Base-by-base conservation (phyloP, 1,140 invertebrate genomes). In the Leptinotarsa undecemlineata region DNA sequence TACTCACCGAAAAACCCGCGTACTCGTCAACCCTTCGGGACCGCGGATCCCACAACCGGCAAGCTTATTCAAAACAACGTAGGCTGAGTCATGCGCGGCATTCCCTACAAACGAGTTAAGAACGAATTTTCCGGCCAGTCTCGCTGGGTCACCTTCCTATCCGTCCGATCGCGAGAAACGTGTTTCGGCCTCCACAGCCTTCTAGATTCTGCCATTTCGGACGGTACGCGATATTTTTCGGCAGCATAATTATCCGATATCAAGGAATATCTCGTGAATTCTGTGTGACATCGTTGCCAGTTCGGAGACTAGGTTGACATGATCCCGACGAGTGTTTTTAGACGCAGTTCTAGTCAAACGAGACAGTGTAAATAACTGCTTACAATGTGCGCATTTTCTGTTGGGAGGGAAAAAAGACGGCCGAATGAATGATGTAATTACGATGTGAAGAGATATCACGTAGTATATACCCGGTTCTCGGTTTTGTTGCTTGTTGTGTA, bases 61-160 rank as follows among this genome's bases (percentile, higher is more conserved):
- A 19, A 21, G 63, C 23, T 33, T 33, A 64, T 64, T 64, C 63
- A 64, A 64, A 64, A 64, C 63, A 64, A 23, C 63, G 63, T 33
- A 64, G 63, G 63, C 21, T 64, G 63, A 64, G 17, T 64, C 63
- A 64, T 64, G 63, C 63, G 63, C 63, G 51, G 17, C 63, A 64
- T 64, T 33, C 63, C 63, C 63, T 3, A 57, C 17, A 21, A 33
- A 15, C 63, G 20, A 23, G 63, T 33, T 33, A 64, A 64, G 63
- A 64, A 21, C 20, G 63, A 20, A 64, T 33, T 64, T 64, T 64
- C 26, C 63, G 20, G 63, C 15, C 17, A 57, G 15, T 57, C 51
- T 57, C 51, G 51, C 51, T 4, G 51, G 51, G 51, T 57, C 51
- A 57, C 51, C 51, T 57, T 57, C 0, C 51, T 57, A 0, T 15